Conservation (phyloP, 2,797 vertebrate genomes). For the Siniperca obscura region DNA sequence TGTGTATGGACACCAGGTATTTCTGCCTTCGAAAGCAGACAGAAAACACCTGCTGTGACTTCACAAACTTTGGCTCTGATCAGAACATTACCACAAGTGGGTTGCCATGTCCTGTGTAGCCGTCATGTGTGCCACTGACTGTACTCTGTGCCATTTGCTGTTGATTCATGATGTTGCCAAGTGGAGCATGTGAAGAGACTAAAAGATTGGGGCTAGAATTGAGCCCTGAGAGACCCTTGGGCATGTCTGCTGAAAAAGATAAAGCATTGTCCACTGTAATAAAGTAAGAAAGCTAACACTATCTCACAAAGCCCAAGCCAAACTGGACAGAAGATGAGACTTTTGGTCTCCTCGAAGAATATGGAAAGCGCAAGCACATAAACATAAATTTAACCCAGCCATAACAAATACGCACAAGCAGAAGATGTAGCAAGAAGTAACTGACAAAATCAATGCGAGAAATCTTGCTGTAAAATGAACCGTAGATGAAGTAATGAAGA, state of each 20-base stretch:
- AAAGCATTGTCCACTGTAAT: constrained; percentile 67
- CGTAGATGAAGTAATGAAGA: no score
- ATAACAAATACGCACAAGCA: not conserved
- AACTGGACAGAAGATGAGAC: no score
- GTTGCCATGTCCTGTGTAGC: constrained; percentile 35
- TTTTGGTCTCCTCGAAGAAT: no score
- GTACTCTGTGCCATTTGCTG: constrained; percentile 43
- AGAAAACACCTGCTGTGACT: constrained; percentile 36
- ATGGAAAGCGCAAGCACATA: no score
- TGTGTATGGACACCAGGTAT: constrained; percentile 4
- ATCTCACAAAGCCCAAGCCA: constrained; percentile 9
- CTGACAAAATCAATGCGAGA: not conserved
- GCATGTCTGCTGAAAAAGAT: constrained; percentile 71
- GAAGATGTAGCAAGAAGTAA: not conserved
- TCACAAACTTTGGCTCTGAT: constrained; percentile 33
- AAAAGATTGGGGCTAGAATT: constrained; percentile 58
- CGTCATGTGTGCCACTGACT: constrained; percentile 26
- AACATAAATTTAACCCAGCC: not conserved
- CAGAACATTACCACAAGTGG: constrained; percentile 45
- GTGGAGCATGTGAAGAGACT: constrained; percentile 64
- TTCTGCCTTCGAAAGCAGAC: constrained; percentile 21
- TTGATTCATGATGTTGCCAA: constrained; percentile 76
- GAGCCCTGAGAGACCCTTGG: constrained; percentile 69
- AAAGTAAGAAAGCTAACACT: constrained; percentile 34
- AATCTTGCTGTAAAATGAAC: not conserved